A percentile compares a stretch with the other conserved stretches of the same genome.
phyloP scores from a whole-genome alignment of 2,797 vertebrate species.

The Sebastiscus tertius region DNA sequence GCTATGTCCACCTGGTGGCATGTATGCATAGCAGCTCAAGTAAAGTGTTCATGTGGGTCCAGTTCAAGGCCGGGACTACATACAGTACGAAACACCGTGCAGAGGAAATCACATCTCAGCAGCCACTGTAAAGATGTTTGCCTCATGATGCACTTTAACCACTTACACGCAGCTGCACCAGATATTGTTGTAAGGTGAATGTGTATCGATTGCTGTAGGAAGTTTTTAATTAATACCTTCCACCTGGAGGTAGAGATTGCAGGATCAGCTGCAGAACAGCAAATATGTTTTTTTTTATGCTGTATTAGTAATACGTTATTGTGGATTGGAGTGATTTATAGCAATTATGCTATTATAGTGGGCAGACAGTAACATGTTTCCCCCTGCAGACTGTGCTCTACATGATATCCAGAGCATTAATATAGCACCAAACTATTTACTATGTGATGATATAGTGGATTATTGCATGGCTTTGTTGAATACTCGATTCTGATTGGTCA shows the following conservation, averaged over 20 bases:
- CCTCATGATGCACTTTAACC: not conserved
- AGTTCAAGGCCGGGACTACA: not conserved
- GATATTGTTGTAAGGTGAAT: not conserved
- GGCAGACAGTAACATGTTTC: not conserved
- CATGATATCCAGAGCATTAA: too few relatives aligned
- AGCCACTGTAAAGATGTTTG: not conserved
- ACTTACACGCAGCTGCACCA: not conserved
- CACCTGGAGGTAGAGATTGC: not conserved
- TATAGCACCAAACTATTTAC: too few relatives aligned
- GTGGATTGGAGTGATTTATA: not conserved
- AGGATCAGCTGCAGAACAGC: not conserved
- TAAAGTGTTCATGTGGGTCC: not conserved
- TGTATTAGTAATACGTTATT: not conserved
- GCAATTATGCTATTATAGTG: not conserved
- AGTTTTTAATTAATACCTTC: not conserved
- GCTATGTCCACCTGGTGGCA: constrained; percentile 62
- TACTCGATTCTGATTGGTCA: too few relatives aligned
- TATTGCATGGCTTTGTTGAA: too few relatives aligned
- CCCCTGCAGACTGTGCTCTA: not conserved
- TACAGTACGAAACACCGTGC: not conserved
- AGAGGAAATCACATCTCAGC: not conserved
- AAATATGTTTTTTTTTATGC: not conserved
- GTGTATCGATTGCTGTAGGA: not conserved
- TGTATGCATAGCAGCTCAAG: constrained; percentile 15
- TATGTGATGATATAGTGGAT: too few relatives aligned